Conservation (phyloP, 2,797 vertebrate species). For the Chloroceryle inda region DNA sequence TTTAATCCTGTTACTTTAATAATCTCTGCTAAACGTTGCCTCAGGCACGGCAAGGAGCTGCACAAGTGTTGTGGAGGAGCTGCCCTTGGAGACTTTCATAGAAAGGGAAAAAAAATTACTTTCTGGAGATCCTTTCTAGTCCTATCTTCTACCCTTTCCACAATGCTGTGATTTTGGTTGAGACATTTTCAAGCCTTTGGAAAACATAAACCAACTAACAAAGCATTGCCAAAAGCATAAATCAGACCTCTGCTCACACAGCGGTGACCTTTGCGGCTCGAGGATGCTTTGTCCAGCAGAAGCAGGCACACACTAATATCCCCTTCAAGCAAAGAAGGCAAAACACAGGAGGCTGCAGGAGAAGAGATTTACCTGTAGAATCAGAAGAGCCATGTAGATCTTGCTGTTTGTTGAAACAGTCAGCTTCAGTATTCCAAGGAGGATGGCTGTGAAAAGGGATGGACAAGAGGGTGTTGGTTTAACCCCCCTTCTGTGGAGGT, state of each 20-base stretch:
- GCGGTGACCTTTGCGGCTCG: background rate
- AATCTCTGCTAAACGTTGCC: background rate
- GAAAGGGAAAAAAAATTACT: background rate
- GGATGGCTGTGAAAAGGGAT: conserved; percentile 79
- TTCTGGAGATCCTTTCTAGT: background rate
- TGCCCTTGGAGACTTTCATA: background rate
- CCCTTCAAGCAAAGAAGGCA: background rate
- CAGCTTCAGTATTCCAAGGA: conserved; percentile 81
- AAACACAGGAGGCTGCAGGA: background rate
- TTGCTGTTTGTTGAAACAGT: conserved; percentile 60
- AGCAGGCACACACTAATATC: background rate
- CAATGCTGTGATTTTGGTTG: background rate
- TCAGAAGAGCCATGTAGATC: conserved; percentile 79
- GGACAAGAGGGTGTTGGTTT: background rate
- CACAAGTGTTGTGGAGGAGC: background rate
- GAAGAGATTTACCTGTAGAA: conserved; percentile 82
- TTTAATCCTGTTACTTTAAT: background rate
- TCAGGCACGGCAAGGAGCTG: background rate
- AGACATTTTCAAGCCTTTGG: background rate
- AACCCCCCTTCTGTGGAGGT: background rate
- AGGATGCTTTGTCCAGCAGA: background rate
- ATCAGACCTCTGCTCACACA: background rate
- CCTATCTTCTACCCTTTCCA: background rate
- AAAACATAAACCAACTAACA: background rate
- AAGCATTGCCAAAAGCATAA: background rate